Evolutionary conservation across 92 coral and sea anemone species (phyloP).

Genomic region (Palythoa grandis): DNA sequence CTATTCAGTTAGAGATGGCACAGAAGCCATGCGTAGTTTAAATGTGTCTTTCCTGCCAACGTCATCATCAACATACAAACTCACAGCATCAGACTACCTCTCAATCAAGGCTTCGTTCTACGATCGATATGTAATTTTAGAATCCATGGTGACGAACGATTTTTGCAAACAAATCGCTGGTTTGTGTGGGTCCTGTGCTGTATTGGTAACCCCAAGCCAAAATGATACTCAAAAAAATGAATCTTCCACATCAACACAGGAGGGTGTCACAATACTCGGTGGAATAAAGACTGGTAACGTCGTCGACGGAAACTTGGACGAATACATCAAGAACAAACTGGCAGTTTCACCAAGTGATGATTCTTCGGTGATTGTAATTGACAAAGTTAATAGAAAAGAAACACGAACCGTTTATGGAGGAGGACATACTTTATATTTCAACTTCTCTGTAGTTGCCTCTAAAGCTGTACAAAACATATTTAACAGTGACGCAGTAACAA

Average conservation of each 20-base stretch:
- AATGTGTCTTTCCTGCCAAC: conserved; percentile 36
- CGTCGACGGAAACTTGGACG: conserved; percentile 24
- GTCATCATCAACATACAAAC: conserved; percentile 22
- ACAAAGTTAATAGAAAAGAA: conserved; percentile 51
- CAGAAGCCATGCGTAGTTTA: conserved; percentile 9
- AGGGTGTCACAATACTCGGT: conserved; percentile 30
- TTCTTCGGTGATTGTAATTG: conserved; percentile 43
- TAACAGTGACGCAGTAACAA: conserved; percentile 42
- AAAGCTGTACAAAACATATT: conserved; percentile 48
- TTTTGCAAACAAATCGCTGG: conserved; percentile 42
- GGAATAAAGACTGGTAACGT: conserved; percentile 35
- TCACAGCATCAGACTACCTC: conserved; percentile 20
- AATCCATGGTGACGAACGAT: conserved; percentile 26
- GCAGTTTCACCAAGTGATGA: conserved; percentile 21
- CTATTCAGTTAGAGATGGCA: conserved; percentile 1
- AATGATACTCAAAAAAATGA: conserved; percentile 35
- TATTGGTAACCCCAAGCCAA: conserved; percentile 4
- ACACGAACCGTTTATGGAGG: conserved; percentile 67
- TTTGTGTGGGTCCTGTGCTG: conserved; percentile 54
- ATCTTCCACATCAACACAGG: conserved; percentile 15
- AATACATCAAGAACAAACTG: conserved; percentile 31
- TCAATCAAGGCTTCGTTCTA: conserved; percentile 43
- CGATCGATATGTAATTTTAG: conserved; percentile 50
- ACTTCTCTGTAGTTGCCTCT: conserved; percentile 62
- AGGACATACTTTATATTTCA: conserved; percentile 54